Conservation (phyloP, 2,797 vertebrate species). For the Echeneis naucrates region DNA sequence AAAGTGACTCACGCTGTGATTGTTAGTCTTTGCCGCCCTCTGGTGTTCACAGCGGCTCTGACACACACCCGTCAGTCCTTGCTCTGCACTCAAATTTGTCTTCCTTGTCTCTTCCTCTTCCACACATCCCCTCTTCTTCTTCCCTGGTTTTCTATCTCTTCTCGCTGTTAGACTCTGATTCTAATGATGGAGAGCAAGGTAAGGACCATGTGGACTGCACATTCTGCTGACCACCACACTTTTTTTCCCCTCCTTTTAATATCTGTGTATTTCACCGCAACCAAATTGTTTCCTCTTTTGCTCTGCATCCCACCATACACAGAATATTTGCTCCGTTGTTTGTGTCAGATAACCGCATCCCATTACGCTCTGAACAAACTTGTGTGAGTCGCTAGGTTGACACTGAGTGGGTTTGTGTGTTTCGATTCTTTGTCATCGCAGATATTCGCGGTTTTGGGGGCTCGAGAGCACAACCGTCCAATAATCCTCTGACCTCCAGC, state of each 20-base stretch:
- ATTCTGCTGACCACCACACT: background rate
- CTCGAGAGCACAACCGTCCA: constrained; percentile 57
- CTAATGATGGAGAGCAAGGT: constrained; percentile 89
- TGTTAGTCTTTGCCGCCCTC: constrained; percentile 49
- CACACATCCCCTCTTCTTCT: constrained; percentile 33
- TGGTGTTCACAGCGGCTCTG: constrained; percentile 36
- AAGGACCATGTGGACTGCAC: constrained; percentile 70
- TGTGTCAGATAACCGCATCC: background rate
- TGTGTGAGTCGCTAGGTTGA: background rate
- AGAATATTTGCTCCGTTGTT: constrained; percentile 3
- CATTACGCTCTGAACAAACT: background rate
- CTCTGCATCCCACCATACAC: constrained; percentile 31
- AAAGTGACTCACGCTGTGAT: background rate
- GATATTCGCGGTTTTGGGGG: constrained; percentile 64
- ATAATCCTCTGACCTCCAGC: constrained; percentile 83
- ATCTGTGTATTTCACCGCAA: constrained; percentile 21
- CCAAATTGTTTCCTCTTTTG: constrained; percentile 3
- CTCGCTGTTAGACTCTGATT: constrained; percentile 86
- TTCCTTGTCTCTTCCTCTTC: constrained; percentile 63
- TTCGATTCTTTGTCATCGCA: constrained; percentile 32
- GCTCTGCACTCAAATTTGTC: constrained; percentile 73
- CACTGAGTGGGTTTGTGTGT: background rate
- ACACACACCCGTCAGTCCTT: constrained; percentile 11
- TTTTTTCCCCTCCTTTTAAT: background rate
- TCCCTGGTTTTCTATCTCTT: constrained; percentile 35